Conservation (phyloP, 1,140 invertebrate species). For the Oryzaephilus surinamensis region DNA sequence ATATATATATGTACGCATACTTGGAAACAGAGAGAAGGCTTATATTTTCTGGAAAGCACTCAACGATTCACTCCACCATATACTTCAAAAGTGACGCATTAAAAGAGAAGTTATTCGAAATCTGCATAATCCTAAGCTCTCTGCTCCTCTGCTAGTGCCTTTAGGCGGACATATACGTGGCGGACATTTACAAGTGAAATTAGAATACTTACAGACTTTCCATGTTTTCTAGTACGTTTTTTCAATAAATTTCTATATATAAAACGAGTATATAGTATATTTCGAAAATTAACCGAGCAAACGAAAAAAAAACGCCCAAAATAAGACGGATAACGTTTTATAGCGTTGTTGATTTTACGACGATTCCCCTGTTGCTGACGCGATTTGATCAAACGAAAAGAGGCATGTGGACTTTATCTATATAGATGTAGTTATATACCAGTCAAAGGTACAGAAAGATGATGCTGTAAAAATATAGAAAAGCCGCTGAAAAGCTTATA, state of each 20-base stretch:
- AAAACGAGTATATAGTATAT: too few species aligned
- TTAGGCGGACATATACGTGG: conserved; percentile 22
- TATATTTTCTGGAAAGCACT: conserved; percentile 20
- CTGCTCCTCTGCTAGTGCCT: conserved; percentile 14
- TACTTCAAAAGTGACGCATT: conserved; percentile 30
- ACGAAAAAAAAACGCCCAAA: too few species aligned
- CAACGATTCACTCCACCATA: too few species aligned
- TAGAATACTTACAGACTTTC: conserved; percentile 28
- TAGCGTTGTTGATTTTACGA: conserved; percentile 7
- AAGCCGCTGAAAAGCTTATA: conserved; percentile 25
- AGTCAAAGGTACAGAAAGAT: too few species aligned
- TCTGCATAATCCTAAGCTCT: conserved; percentile 29
- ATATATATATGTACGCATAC: too few species aligned
- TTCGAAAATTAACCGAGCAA: too few species aligned
- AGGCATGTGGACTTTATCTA: too few species aligned
- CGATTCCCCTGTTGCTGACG: conserved; percentile 9
- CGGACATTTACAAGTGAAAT: conserved; percentile 34
- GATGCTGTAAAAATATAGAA: conserved; percentile 30
- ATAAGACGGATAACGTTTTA: too few species aligned
- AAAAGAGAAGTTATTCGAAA: conserved; percentile 34
- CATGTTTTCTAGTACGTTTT: conserved; percentile 1
- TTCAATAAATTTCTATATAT: not conserved
- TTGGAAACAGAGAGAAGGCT: too few species aligned
- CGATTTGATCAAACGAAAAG: conserved; percentile 9
- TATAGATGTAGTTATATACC: too few species aligned